These are phyloP conservation scores for Esox lucius DNA, from an alignment of 2,797 vertebrate species.

Conservation along the genomic window DNA sequence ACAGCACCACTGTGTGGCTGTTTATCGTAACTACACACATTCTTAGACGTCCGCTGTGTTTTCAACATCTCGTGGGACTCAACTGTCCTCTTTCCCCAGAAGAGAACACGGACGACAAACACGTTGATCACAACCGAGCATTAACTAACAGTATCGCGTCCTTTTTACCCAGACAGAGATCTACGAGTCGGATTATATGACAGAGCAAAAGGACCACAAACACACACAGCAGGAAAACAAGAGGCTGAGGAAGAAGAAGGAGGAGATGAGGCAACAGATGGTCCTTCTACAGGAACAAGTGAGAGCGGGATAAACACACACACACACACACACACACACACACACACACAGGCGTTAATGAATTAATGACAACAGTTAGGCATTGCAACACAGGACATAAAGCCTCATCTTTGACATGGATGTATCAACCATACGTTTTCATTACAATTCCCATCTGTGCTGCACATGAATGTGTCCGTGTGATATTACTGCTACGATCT, in stretches of 20 bases:
- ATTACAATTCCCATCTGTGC: not conserved
- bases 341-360: conserved; percentile 9
- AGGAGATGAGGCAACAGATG: conserved; percentile 53
- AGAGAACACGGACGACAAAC: not conserved
- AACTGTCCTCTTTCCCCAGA: not conserved
- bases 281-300: not conserved
- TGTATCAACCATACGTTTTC: not conserved
- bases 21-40: not conserved
- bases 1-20: not conserved
- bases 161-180: not conserved
- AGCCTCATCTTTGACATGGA: not conserved
- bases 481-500: not conserved
- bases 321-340: not conserved
- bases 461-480: not conserved
- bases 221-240: conserved; percentile 42
- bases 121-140: not conserved
- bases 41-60: not conserved
- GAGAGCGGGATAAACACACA: not conserved
- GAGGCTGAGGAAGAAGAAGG: conserved; percentile 62
- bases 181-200: not conserved
- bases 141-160: not conserved
- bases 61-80: not conserved
- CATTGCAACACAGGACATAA: not conserved
- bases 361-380: not conserved
- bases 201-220: not conserved